Evolutionary conservation across 2,113 vertebrate genomes (phyloP), one percentile per base, ranked within the genome.

Genomic region (Emydura subglobosa): DNA sequence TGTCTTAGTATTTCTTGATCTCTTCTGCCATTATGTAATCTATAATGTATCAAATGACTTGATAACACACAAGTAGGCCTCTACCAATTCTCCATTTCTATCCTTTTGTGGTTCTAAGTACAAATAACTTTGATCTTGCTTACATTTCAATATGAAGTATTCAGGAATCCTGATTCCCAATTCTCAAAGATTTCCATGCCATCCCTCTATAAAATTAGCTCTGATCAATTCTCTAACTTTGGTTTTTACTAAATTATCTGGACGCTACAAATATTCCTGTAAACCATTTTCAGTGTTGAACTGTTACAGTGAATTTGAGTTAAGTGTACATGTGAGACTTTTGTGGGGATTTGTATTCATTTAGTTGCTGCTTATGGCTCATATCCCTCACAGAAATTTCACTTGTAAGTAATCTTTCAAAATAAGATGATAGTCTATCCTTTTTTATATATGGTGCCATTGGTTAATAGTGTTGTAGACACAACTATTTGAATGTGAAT

Each of bases 331-430:
- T 34, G 1, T 4, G 12, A 88, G 6, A 78, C 2, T 0, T 82
- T 11, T 34, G 89, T 0, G 5, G 59, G 55, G 49, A 0, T 22
- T 2, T 44, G 53, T 51, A 44, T 57, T 74, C 29, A 16, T 89
- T 34, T 27, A n/a, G 21, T 61, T 90, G 92, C 21, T 82, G 21
- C 8, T 47, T 51, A 2, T 87, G 79, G 49, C 27, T 91, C 2
- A 0, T 13, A 25, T 59, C 24, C 57, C 80, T 83, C 3, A 5
- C 47, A 86, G 16, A 87, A 94, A 51, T 55, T 13, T 0, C 0
- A 10, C 34, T 80, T 49, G 47, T 24, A 74, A 90, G 59, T 55
- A 2, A 0, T 78, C 61, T 78, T 91, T 82, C 39, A 72, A 34
- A 92, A 39, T 68, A 82, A 81, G 51, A 16, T 1, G 59, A 5